These are phyloP conservation scores for Chiloscyllium punctatum DNA, from an alignment of 2,797 vertebrate genomes.

Conservation along the genomic window DNA sequence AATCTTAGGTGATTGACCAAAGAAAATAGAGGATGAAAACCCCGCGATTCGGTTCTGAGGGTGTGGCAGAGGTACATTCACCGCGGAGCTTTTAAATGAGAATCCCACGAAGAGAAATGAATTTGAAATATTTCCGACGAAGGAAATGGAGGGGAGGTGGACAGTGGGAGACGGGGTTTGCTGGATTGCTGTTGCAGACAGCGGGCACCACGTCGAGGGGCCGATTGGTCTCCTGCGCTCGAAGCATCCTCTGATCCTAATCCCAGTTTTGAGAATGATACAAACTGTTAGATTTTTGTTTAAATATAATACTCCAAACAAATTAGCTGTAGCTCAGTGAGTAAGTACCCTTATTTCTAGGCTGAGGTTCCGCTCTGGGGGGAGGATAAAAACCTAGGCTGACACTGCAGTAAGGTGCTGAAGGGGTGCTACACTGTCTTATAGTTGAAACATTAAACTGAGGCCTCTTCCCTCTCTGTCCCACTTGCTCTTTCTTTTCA, in stretches of 20 bases:
- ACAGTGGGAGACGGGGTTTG: neutral
- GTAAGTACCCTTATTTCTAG: neutral
- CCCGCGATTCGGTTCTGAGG: no score
- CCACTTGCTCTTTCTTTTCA: no score
- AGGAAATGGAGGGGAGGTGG: neutral
- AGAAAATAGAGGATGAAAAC: neutral
- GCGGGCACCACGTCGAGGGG: neutral
- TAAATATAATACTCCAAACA: neutral
- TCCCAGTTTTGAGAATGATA: neutral
- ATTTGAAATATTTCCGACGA: neutral
- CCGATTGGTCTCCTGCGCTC: neutral
- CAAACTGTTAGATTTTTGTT: neutral
- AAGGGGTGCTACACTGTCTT: neutral
- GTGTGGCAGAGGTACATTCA: neutral
- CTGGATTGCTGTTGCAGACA: neutral
- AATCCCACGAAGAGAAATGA: neutral
- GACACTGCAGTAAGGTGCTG: no score
- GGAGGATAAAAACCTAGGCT: no score
- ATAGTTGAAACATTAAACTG: neutral
- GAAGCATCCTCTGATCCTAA: neutral
- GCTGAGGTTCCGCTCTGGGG: neutral
- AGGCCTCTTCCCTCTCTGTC: neutral
- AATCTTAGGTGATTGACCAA: neutral
- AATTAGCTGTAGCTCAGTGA: no score
- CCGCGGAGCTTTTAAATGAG: neutral